Evolutionary conservation across 2,113 vertebrate genomes (phyloP).

Genomic region (Mus musculus): GRCm39 chr8:122889501-122890000

Average conservation of each 20-base stretch:
- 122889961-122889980: neutral
- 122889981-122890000: neutral
- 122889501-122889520: neutral
- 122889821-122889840: neutral
- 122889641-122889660: neutral
- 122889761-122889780: neutral
- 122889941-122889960: neutral
- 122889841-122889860: too few species aligned
- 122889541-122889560: neutral
- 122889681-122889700: neutral
- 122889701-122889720: neutral
- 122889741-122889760: neutral
- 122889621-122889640: neutral
- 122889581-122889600: neutral
- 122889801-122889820: neutral
- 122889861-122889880: neutral
- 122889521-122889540: neutral
- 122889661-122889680: neutral
- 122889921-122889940: neutral
- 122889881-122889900: too few species aligned
- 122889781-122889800: neutral
- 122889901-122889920: neutral
- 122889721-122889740: neutral
- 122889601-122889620: neutral
- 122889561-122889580: neutral